These are phyloP conservation scores for Microtus pennsylvanicus DNA, from an alignment of 2,113 vertebrate genomes.

Conservation along the genomic window DNA sequence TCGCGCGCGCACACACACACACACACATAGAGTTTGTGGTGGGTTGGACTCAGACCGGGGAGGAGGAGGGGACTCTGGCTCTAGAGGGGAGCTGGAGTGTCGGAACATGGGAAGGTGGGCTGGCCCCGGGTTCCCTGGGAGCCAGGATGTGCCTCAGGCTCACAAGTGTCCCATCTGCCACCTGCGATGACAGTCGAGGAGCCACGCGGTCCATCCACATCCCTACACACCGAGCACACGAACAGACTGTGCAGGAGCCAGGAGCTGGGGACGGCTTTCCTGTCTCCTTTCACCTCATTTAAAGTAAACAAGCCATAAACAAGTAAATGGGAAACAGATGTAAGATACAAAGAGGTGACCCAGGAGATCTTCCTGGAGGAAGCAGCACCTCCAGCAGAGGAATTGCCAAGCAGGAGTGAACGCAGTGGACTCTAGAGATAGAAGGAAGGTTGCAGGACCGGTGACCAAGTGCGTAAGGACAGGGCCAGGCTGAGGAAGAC, in stretches of 20 bases:
- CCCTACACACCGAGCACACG: accelerated
- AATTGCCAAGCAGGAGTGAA: accelerated
- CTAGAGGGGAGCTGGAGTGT: not conserved
- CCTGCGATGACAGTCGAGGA: not conserved
- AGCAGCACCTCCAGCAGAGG: not conserved
- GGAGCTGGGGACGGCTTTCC: not conserved
- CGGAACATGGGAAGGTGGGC: not conserved
- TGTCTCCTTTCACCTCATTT: not conserved
- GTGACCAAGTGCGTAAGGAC: not conserved
- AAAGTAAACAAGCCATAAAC: not conserved
- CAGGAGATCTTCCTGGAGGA: not conserved
- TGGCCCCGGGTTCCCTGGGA: not conserved
- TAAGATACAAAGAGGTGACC: not conserved
- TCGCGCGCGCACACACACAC: accelerated
- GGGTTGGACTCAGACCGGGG: not conserved
- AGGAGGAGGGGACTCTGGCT: not conserved
- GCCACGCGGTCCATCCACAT: too few relatives aligned
- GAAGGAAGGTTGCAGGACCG: too few relatives aligned
- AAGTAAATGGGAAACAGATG: not conserved
- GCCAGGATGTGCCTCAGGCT: not conserved
- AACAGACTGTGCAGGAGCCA: accelerated
- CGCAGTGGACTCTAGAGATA: not conserved
- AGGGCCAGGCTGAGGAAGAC: not conserved
- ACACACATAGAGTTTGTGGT: accelerated
- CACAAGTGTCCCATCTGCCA: not conserved